Evolutionary conservation across 35 echinoderm and acorn worm species (phyloP).

Genomic region (Diadema setosum): DNA sequence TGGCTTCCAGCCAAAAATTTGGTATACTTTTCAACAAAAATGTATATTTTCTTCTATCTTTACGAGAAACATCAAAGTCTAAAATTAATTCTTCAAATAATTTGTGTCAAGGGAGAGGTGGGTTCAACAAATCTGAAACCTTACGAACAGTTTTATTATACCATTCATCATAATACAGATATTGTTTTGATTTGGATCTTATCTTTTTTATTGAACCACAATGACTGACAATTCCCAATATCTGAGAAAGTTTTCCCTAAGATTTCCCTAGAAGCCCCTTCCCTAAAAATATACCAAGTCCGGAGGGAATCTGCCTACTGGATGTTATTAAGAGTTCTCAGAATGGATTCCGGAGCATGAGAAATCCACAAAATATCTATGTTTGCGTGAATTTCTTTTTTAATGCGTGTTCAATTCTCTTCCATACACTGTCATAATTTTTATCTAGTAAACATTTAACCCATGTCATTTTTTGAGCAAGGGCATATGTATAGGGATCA

Average conservation of each 20-base stretch:
- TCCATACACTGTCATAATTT: neutral
- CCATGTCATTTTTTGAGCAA: conserved; percentile 1
- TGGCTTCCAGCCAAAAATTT: no score
- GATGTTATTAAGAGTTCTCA: neutral
- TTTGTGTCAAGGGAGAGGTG: neutral
- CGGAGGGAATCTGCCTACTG: neutral
- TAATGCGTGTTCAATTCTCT: neutral
- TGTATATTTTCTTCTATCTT: no score
- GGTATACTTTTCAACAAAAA: no score
- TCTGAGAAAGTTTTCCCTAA: neutral
- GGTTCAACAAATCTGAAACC: neutral
- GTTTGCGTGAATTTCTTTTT: neutral
- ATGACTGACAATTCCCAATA: neutral
- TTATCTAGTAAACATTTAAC: neutral
- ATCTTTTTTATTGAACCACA: neutral
- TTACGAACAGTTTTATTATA: no score
- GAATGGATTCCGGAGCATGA: no score
- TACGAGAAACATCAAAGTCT: neutral
- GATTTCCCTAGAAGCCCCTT: neutral
- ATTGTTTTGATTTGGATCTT: neutral
- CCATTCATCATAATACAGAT: neutral
- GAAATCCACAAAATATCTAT: neutral
- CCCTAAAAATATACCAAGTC: neutral
- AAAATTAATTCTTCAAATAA: neutral
- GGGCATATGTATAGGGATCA: no score